Evolutionary conservation across 2,113 vertebrate genomes (phyloP).

Genomic region (Uria aalge): DNA sequence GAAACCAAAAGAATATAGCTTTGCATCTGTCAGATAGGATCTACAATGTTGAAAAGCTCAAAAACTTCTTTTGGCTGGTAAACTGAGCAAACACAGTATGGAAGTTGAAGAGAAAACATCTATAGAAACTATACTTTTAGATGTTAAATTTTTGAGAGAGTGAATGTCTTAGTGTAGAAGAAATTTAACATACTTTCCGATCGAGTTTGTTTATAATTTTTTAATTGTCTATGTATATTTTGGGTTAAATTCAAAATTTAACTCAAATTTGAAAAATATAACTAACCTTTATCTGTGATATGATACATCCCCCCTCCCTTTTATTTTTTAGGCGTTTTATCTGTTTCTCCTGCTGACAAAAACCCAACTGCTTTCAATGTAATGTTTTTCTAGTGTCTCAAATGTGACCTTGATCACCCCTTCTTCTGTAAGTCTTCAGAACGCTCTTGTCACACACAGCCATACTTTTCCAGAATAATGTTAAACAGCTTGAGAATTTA

Average conservation of each 20-base stretch:
- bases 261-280: background rate
- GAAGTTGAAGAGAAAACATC: background rate
- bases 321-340: background rate
- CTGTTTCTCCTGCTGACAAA: background rate
- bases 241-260: background rate
- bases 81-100: background rate
- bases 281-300: background rate
- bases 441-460: background rate
- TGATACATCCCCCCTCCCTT: background rate
- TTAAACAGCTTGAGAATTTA: slow-evolving; percentile 29
- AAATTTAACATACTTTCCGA: background rate
- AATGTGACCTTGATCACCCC: slow-evolving; percentile 7
- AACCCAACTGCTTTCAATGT: background rate
- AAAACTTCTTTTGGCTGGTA: background rate
- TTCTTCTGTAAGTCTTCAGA: slow-evolving; percentile 4
- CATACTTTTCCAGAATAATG: background rate
- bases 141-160: background rate
- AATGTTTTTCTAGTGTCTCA: background rate
- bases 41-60: background rate
- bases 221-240: background rate
- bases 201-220: background rate
- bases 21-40: background rate
- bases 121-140: background rate
- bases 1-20: background rate
- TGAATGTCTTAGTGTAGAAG: background rate